Conservation (phyloP, 2,797 vertebrate species). For the Iguana delicatissima region DNA sequence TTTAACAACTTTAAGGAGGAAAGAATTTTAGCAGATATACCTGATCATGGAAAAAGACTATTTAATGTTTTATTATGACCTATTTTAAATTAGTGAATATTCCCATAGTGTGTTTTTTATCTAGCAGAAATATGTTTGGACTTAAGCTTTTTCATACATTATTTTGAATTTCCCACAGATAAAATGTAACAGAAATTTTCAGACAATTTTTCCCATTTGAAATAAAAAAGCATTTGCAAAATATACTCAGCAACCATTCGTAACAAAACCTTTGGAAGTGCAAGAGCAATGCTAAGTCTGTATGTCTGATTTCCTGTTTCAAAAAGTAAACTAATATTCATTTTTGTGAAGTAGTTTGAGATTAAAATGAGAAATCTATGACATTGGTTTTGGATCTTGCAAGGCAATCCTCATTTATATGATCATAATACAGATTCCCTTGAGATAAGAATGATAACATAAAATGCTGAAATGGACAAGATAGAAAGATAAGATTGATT, state of each 20-base stretch:
- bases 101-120: background rate
- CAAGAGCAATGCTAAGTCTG: background rate
- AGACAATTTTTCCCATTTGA: background rate
- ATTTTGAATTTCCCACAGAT: background rate
- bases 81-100: background rate
- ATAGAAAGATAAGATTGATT: conserved; percentile 35
- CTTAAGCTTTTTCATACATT: background rate
- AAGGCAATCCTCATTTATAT: conserved; percentile 17
- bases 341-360: conserved; percentile 25
- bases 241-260: background rate
- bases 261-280: background rate
- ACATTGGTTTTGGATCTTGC: background rate
- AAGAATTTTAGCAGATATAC: too few species aligned
- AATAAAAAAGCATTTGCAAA: background rate
- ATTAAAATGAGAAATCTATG: conserved; percentile 25
- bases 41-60: too few species aligned
- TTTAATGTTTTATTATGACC: background rate
- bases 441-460: background rate
- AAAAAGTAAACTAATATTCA: background rate
- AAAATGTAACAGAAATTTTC: background rate
- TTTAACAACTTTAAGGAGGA: too few species aligned
- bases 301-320: background rate
- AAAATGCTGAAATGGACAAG: conserved; percentile 32
- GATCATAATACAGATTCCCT: background rate
- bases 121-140: background rate